These are phyloP conservation scores for Drosophila suboccidentalis DNA, from an alignment of 2,888 invertebrate species.

Conservation along the genomic window DNA sequence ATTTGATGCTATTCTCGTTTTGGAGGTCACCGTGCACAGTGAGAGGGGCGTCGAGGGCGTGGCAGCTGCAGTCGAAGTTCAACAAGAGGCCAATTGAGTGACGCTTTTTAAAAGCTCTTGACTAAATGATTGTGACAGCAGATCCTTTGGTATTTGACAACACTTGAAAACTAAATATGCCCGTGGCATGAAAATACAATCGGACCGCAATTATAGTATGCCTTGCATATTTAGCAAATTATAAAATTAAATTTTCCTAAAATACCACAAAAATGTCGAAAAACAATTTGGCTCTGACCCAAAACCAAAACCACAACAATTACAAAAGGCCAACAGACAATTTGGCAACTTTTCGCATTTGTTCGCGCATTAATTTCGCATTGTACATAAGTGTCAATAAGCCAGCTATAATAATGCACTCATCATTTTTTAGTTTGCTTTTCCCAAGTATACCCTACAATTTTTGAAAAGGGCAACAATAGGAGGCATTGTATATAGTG, in stretches of 20 bases:
- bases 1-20: slow-evolving; percentile 35
- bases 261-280: slow-evolving; percentile 41
- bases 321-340: slow-evolving; percentile 61
- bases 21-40: slow-evolving; percentile 42
- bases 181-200: not conserved
- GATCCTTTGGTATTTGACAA: not conserved
- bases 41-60: slow-evolving; percentile 18
- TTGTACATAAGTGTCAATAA: slow-evolving; percentile 62
- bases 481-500: not conserved
- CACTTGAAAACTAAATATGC: not conserved
- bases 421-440: slow-evolving; percentile 6
- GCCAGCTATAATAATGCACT: slow-evolving; percentile 65
- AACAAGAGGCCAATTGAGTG: slow-evolving; percentile 45
- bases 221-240: not conserved
- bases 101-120: not conserved
- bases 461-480: no score
- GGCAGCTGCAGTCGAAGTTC: slow-evolving; percentile 55
- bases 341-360: slow-evolving; percentile 70
- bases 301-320: slow-evolving; percentile 56
- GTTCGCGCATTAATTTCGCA: slow-evolving; percentile 63
- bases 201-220: not conserved
- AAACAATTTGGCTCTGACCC: slow-evolving; percentile 33
- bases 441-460: not conserved
- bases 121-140: not conserved
- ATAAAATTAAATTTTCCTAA: not conserved